These are phyloP conservation scores for Drosophila pseudoananassae DNA, from an alignment of 1,140 invertebrate genomes.

Conservation along the genomic window DNA sequence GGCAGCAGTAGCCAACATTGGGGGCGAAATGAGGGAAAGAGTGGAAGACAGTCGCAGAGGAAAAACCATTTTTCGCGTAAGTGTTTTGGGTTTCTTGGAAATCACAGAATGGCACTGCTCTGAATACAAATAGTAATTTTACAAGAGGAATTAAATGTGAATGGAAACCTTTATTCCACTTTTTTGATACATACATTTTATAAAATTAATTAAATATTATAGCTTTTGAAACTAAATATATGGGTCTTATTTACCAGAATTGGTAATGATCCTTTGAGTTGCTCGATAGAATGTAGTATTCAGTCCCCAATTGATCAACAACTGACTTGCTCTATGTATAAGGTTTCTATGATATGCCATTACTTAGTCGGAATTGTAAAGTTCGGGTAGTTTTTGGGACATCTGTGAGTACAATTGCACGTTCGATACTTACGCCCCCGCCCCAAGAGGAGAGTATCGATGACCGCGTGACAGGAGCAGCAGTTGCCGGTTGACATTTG, in stretches of 20 bases:
- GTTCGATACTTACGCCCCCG: constrained; percentile 13
- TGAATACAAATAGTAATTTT: background rate
- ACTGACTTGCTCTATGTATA: constrained; percentile 20
- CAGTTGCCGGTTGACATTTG: constrained; percentile 47
- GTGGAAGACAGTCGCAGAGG: background rate
- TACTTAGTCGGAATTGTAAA: constrained; percentile 19
- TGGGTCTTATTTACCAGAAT: too few species aligned
- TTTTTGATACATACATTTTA: too few species aligned
- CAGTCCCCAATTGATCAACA: background rate
- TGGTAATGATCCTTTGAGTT: background rate
- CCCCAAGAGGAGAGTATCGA: constrained; percentile 57
- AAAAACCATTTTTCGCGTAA: background rate
- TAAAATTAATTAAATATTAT: too few species aligned
- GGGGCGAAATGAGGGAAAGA: background rate
- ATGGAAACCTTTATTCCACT: background rate
- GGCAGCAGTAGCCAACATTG: constrained; percentile 4
- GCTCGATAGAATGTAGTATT: background rate
- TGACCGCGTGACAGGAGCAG: constrained; percentile 62
- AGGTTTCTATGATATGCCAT: constrained; percentile 34
- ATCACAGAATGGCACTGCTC: background rate
- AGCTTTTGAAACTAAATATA: too few species aligned
- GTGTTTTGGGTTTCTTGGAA: background rate
- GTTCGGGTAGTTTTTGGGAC: constrained; percentile 21
- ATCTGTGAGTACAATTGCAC: constrained; percentile 41
- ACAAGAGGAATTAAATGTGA: background rate